Evolutionary conservation across 2,113 vertebrate species (phyloP).

Genomic region (Columba janthina): DNA sequence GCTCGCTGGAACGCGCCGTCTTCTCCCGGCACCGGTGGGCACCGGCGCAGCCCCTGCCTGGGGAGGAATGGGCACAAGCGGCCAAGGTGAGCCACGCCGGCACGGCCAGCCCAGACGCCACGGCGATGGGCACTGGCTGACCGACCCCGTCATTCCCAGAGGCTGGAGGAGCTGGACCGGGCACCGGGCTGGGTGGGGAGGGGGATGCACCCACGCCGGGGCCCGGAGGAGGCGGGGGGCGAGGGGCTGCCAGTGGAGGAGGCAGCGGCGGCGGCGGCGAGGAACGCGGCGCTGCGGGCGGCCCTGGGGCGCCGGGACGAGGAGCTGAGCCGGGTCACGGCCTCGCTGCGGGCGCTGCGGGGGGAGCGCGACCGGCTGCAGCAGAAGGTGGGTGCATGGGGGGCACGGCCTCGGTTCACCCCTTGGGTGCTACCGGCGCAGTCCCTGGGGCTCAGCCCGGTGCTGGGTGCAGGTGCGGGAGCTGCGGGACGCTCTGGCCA

Average conservation of each 20-base stretch:
- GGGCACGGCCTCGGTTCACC: too few species aligned
- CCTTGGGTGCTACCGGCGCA: not conserved
- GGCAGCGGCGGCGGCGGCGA: slow-evolving; percentile 19
- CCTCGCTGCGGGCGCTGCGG: slow-evolving; percentile 52
- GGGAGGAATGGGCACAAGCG: slow-evolving; percentile 38
- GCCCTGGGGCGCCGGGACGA: slow-evolving; percentile 65
- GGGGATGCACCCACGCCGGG: not conserved
- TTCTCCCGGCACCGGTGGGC: slow-evolving; percentile 71
- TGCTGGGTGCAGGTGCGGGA: slow-evolving; percentile 68
- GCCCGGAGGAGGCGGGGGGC: slow-evolving; percentile 30
- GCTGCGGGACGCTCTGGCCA: slow-evolving; percentile 76
- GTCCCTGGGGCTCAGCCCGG: not conserved
- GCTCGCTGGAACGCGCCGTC: slow-evolving; percentile 82
- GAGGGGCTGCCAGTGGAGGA: not conserved
- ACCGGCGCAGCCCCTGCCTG: not conserved
- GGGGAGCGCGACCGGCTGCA: slow-evolving; percentile 78
- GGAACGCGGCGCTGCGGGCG: slow-evolving; percentile 66
- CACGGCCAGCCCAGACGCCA: fast-evolving
- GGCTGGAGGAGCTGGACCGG: slow-evolving; percentile 80
- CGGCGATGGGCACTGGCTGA: not conserved
- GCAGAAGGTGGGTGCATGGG: slow-evolving; percentile 54
- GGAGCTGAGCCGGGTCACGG: slow-evolving; percentile 65
- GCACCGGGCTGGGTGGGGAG: not conserved
- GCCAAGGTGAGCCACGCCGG: slow-evolving; percentile 58
- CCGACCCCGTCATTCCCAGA: not conserved